Conservation (phyloP, 2,888 invertebrate genomes). For the Macropis europaea region DNA sequence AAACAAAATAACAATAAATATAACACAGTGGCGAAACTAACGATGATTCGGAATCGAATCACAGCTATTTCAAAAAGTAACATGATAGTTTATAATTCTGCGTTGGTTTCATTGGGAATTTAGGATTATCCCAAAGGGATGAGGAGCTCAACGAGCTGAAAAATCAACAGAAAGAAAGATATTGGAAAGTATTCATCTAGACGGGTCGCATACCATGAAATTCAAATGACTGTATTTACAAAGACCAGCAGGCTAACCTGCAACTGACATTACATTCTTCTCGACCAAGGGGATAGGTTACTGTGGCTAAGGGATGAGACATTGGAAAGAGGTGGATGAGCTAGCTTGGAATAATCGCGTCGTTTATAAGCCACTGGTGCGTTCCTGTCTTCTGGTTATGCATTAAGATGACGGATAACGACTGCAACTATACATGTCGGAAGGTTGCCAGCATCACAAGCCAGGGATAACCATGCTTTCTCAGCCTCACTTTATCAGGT, state of each 20-base stretch:
- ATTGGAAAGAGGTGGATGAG: constrained; percentile 26
- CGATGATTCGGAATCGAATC: too few relatives aligned
- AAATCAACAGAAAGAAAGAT: constrained; percentile 45
- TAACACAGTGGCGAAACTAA: too few relatives aligned
- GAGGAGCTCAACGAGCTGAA: neutral
- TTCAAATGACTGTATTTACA: constrained; percentile 67
- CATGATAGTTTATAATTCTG: neutral
- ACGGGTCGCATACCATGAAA: constrained; percentile 57
- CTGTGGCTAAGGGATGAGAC: constrained; percentile 2
- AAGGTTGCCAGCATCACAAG: constrained; percentile 64
- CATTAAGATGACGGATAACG: constrained; percentile 76
- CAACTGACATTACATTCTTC: constrained; percentile 35
- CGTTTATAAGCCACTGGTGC: constrained; percentile 74
- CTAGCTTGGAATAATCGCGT: constrained; percentile 72
- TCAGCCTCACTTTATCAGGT: constrained; percentile 20
- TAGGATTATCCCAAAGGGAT: neutral
- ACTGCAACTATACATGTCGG: constrained; percentile 65
- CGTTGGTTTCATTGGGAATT: neutral
- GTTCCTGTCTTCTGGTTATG: constrained; percentile 68
- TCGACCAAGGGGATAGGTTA: constrained; percentile 14
- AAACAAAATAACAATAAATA: too few relatives aligned
- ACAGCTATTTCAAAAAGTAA: too few relatives aligned
- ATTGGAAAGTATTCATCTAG: constrained; percentile 68
- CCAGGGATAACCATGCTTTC: constrained; percentile 67
- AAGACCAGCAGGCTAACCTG: constrained; percentile 39